phyloP scores from a whole-genome alignment of 2,797 vertebrate species.

The Capromys pilorides region DNA sequence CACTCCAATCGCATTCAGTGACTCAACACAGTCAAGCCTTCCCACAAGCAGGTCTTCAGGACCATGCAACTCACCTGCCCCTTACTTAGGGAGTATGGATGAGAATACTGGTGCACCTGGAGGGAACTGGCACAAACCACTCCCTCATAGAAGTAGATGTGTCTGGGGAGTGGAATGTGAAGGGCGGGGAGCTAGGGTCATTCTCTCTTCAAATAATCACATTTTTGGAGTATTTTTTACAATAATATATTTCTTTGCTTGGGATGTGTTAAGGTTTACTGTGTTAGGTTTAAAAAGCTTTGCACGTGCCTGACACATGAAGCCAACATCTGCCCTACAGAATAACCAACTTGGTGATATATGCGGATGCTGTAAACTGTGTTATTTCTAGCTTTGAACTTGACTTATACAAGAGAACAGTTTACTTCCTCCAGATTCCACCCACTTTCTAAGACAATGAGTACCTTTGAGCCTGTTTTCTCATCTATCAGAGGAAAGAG shows the following conservation, averaged over 20 bases:
- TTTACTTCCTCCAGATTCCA: slow-evolving; percentile 11
- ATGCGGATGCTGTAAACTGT: slow-evolving; percentile 4
- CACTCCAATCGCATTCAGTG: background rate
- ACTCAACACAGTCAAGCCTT: background rate
- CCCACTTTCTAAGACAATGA: background rate
- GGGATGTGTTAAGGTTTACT: background rate
- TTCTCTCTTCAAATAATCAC: background rate
- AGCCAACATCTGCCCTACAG: slow-evolving; percentile 8
- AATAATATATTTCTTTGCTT: background rate
- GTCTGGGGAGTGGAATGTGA: background rate
- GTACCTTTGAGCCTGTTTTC: background rate
- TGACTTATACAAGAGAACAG: background rate
- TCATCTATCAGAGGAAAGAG: background rate
- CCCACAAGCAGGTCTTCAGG: background rate
- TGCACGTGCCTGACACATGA: background rate
- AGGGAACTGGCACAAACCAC: background rate
- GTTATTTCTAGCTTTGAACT: slow-evolving; percentile 26
- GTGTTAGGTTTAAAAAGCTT: slow-evolving; percentile 25
- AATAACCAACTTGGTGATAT: background rate
- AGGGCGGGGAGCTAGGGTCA: background rate
- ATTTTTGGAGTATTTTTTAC: background rate
- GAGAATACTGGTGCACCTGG: background rate
- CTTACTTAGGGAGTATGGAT: background rate
- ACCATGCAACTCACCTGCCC: background rate
- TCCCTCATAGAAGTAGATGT: background rate